Percentiles rank a stretch among this genome's conserved stretches.
Evolutionary conservation across 2,888 invertebrate species (phyloP).

Genomic region (Sesia bembeciformis): DNA sequence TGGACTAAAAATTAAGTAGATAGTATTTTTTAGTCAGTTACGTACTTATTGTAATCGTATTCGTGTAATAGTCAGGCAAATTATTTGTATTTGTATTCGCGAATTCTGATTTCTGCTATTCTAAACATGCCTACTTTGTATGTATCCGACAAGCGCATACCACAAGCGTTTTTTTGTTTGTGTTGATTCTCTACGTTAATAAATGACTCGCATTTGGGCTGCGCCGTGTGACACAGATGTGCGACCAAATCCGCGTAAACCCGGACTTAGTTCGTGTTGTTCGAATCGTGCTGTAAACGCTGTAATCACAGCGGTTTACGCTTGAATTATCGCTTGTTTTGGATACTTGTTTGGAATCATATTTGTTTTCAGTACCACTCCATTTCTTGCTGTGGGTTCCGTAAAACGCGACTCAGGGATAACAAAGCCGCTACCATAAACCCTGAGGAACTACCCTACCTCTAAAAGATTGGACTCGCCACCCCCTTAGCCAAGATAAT

Average conservation of each 20-base stretch:
- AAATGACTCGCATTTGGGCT: neutral
- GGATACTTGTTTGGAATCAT: neutral
- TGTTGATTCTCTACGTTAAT: neutral
- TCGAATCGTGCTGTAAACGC: neutral
- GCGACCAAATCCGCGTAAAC: constrained; percentile 54
- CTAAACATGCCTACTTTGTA: no score
- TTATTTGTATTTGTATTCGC: no score
- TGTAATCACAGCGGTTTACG: constrained; percentile 39
- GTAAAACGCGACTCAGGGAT: neutral
- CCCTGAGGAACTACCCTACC: neutral
- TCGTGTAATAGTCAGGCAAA: no score
- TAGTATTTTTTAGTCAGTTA: no score
- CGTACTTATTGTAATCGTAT: no score
- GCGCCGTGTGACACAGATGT: constrained; percentile 33
- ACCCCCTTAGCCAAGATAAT: no score
- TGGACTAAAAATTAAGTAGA: no score
- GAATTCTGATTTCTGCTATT: no score
- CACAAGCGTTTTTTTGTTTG: neutral
- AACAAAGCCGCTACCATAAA: neutral
- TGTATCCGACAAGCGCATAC: no score
- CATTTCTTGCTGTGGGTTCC: neutral
- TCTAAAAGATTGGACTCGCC: no score
- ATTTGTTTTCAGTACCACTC: neutral
- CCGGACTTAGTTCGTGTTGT: constrained; percentile 36
- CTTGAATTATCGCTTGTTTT: constrained; percentile 40